phyloP scores from a whole-genome alignment of 2,797 vertebrate species.

The Chromis chromis region DNA sequence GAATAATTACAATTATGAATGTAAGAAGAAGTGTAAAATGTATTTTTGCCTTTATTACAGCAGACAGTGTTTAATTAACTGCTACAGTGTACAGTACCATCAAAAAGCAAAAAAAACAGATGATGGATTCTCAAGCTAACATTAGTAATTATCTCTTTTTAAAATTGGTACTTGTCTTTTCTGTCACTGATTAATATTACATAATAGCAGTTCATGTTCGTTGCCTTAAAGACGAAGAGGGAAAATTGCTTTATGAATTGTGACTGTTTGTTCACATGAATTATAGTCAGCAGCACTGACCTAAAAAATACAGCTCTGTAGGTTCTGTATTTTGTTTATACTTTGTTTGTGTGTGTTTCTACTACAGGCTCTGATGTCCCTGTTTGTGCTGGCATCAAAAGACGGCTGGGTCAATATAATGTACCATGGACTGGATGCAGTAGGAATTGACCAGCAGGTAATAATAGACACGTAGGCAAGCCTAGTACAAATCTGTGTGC shows the following conservation, averaged over 20 bases:
- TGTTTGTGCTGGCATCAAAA: conserved; percentile 97
- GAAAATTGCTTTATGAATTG: no score
- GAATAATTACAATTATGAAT: no score
- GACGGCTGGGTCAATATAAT: conserved; percentile 99
- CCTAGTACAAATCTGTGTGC: no score
- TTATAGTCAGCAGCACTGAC: no score
- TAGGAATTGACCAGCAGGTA: conserved; percentile 97
- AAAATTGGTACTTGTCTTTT: not conserved
- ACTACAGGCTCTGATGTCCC: conserved; percentile 93
- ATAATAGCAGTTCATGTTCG: not conserved
- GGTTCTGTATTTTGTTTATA: no score
- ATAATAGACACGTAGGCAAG: not conserved
- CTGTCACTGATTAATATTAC: not conserved
- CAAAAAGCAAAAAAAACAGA: not conserved
- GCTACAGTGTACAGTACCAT: no score
- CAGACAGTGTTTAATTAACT: no score
- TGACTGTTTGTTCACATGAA: not conserved
- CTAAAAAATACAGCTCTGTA: no score
- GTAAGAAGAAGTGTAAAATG: no score
- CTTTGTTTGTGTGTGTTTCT: conserved; percentile 13
- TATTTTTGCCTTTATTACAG: no score
- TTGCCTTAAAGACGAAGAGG: no score
- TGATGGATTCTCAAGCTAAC: not conserved
- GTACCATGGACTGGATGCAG: conserved; percentile 97
- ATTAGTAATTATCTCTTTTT: conserved; percentile 4